Conservation (phyloP, 2,113 vertebrate species). For the Zapus hudsonius region DNA sequence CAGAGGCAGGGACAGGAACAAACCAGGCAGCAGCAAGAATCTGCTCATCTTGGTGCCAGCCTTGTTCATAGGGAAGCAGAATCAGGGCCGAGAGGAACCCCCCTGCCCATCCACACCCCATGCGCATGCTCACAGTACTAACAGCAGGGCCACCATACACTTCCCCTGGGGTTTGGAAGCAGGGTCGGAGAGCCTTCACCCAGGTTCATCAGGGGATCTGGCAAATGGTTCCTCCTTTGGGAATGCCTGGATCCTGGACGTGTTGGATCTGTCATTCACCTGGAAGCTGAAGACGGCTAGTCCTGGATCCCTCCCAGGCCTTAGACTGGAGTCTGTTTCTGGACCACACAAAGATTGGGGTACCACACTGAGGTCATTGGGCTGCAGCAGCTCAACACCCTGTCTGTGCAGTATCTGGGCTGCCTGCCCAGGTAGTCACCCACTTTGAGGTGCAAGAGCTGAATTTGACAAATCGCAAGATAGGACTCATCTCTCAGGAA, state of each 20-base stretch:
- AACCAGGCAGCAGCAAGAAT: neutral
- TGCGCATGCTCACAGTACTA: neutral
- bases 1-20: constrained; percentile 45
- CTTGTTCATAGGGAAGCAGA: constrained; percentile 1
- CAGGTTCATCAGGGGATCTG: too few relatives aligned
- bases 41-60: neutral
- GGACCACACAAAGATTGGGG: neutral
- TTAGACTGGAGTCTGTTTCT: constrained; percentile 29
- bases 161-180: neutral
- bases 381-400: neutral
- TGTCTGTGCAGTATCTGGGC: neutral
- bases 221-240: neutral
- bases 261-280: constrained; percentile 16
- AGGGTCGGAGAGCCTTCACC: too few relatives aligned
- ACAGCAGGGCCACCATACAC: neutral
- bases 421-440: neutral
- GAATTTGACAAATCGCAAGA: neutral
- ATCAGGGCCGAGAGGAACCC: neutral
- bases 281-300: neutral
- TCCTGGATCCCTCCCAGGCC: constrained; percentile 1
- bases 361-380: neutral
- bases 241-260: neutral
- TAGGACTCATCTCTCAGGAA: neutral
- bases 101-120: too few relatives aligned
- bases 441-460: constrained; percentile 20